These are phyloP conservation scores for Diarsia rubi DNA, from an alignment of 2,888 invertebrate genomes.

Conservation along the genomic window DNA sequence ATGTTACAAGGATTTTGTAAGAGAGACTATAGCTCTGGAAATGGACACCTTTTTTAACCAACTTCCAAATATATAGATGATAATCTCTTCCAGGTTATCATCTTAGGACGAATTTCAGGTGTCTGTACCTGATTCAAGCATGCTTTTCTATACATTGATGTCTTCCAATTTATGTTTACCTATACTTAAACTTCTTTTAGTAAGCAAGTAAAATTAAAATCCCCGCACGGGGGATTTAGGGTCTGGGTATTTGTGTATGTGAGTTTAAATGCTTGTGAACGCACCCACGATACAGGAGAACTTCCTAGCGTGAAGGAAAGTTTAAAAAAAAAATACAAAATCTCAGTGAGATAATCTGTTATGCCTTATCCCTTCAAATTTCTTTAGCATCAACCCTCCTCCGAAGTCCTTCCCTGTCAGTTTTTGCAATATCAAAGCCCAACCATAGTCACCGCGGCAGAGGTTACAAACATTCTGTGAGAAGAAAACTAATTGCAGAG, in stretches of 20 bases:
- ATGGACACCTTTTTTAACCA: background rate
- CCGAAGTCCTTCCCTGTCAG: conserved; percentile 48
- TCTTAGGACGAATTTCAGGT: background rate
- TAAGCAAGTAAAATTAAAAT: background rate
- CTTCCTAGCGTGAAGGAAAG: too few species aligned
- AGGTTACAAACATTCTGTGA: conserved; percentile 70
- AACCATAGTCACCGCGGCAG: conserved; percentile 53
- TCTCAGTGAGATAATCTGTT: too few species aligned
- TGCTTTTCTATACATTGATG: background rate
- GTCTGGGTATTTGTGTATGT: too few species aligned
- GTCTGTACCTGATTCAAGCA: background rate
- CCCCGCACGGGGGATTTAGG: too few species aligned
- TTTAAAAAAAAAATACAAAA: too few species aligned
- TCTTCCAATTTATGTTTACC: background rate
- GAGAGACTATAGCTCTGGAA: background rate
- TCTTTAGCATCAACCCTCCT: background rate
- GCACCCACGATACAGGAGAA: too few species aligned
- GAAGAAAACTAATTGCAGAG: conserved; percentile 75
- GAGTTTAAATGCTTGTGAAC: too few species aligned
- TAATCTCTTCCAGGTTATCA: too few species aligned
- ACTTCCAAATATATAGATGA: too few species aligned
- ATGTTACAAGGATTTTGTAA: conserved; percentile 31
- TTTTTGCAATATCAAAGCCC: conserved; percentile 44
- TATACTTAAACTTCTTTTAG: background rate
- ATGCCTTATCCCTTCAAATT: too few species aligned